Evolutionary conservation across 1,140 invertebrate genomes (phyloP).

Genomic region (Drosophila micromelanica): DNA sequence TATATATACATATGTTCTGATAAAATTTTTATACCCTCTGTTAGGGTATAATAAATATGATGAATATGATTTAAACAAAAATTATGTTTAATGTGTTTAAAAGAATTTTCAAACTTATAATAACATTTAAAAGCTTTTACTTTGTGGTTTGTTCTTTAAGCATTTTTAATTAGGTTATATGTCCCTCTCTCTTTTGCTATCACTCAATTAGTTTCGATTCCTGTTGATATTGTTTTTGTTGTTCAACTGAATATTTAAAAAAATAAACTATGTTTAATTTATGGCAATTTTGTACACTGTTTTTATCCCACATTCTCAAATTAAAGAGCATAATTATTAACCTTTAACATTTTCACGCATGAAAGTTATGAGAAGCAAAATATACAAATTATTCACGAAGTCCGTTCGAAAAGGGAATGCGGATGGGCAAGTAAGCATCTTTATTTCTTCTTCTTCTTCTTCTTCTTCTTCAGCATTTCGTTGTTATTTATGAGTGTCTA

Average conservation of each 20-base stretch:
- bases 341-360: constrained; percentile 81
- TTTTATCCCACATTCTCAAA: constrained; percentile 33
- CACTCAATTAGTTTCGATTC: not conserved
- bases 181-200: not conserved
- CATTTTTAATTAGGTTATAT: not conserved
- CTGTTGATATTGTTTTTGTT: constrained; percentile 7
- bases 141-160: constrained; percentile 19
- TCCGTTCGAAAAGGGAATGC: constrained; percentile 29
- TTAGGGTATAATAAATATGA: too few species aligned
- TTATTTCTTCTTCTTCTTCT: constrained; percentile 1
- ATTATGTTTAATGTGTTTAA: too few species aligned
- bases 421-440: constrained; percentile 15
- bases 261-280: constrained; percentile 54
- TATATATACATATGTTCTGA: too few species aligned
- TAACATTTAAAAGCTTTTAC: constrained; percentile 6
- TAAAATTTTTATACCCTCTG: too few species aligned
- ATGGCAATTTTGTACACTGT: constrained; percentile 57
- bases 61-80: too few species aligned
- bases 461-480: constrained; percentile 38
- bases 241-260: constrained; percentile 36
- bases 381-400: constrained; percentile 30
- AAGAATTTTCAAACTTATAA: not conserved
- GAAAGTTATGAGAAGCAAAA: constrained; percentile 56
- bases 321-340: constrained; percentile 77
- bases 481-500: constrained; percentile 75